phyloP scores from a whole-genome alignment of 2,797 vertebrate genomes.

The Spinus pinus region DNA sequence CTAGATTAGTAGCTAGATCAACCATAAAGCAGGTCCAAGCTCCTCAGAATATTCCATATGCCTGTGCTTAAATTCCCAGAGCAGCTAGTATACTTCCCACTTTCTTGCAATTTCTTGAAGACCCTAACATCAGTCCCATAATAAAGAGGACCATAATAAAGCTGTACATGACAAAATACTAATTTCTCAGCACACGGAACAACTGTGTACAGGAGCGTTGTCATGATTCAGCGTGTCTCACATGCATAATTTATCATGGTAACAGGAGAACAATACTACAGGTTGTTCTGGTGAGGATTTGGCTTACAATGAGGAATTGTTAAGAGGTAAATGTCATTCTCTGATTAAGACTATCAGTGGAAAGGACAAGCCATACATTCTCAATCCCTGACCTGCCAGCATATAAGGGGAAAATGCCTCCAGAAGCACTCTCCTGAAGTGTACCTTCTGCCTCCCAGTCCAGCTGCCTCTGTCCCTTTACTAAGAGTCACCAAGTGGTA shows the following conservation, averaged over 20 bases:
- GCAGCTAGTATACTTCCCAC: rapidly evolving
- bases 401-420: background rate
- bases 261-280: background rate
- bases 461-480: background rate
- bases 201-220: background rate
- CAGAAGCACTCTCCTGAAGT: background rate
- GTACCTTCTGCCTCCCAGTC: background rate
- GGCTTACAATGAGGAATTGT: background rate
- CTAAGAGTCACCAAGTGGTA: background rate
- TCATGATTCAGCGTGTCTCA: background rate
- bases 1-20: background rate
- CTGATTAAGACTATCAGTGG: background rate
- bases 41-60: background rate
- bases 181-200: background rate
- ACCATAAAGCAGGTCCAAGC: background rate
- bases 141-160: background rate
- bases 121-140: rapidly evolving
- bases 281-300: background rate
- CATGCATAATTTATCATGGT: background rate
- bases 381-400: background rate
- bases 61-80: background rate
- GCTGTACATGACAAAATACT: rapidly evolving
- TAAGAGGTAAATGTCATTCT: background rate
- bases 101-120: background rate
- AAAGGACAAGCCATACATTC: background rate